These are phyloP conservation scores for Uromys caudimaculatus DNA, from an alignment of 2,797 vertebrate species.

Conservation along the genomic window DNA sequence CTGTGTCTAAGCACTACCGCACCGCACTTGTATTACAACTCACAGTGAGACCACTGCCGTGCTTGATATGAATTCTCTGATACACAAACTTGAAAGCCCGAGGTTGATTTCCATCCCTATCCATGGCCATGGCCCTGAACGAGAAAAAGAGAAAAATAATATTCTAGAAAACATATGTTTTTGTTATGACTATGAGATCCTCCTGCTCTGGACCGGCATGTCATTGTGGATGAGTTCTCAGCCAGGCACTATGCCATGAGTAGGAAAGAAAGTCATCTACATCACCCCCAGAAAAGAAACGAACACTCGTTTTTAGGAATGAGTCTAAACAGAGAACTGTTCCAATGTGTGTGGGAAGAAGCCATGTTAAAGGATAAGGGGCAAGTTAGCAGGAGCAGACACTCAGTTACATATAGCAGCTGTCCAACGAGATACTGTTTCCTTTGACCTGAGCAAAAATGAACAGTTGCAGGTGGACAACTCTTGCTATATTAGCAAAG, in stretches of 20 bases:
- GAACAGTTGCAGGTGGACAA: not conserved
- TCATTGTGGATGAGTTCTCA: not conserved
- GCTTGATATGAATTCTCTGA: not conserved
- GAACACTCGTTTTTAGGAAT: not conserved
- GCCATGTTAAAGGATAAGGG: not conserved
- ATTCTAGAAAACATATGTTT: conserved; percentile 3
- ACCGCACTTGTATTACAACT: not conserved
- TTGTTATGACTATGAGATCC: conserved; percentile 63
- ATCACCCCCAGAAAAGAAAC: not conserved
- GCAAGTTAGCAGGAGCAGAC: not conserved
- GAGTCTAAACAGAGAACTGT: not conserved
- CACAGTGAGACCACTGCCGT: not conserved
- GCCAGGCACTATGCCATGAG: not conserved
- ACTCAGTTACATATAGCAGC: not conserved
- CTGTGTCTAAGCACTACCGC: not conserved
- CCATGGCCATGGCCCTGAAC: not conserved
- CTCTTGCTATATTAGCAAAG: not conserved
- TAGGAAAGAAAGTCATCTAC: conserved; percentile 8
- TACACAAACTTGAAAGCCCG: not conserved
- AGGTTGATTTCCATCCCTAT: not conserved
- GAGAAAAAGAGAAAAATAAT: conserved; percentile 11
- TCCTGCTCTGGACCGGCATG: not conserved
- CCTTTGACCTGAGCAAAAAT: not conserved
- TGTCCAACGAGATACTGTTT: not conserved
- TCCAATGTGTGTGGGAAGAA: not conserved